Conservation (phyloP, 2,888 invertebrate genomes). For the Arctia plantaginis region DNA sequence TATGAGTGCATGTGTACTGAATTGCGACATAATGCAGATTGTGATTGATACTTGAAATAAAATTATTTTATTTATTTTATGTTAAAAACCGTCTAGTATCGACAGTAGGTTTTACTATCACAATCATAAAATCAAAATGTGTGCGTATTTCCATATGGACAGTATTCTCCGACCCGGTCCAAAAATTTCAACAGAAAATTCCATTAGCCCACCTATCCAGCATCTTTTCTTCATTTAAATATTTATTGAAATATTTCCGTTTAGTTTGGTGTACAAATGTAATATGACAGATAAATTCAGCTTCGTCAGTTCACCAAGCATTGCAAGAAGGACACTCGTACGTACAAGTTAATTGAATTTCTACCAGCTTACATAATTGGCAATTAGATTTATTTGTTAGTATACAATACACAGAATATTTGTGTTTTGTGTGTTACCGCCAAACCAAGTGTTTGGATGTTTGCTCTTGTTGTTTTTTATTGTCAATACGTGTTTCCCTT, state of each 20-base stretch:
- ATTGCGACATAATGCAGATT: no score
- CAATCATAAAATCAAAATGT: not conserved
- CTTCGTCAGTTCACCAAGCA: not conserved
- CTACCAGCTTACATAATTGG: conserved; percentile 18
- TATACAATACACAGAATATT: not conserved
- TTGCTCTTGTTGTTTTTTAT: not conserved
- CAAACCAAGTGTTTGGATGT: not conserved
- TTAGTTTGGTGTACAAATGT: conserved; percentile 21
- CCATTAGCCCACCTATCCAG: conserved; percentile 12
- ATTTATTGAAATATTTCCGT: conserved; percentile 42
- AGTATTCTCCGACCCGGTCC: not conserved
- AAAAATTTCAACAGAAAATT: conserved; percentile 12
- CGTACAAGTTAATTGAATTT: conserved; percentile 21
- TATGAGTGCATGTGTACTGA: no score
- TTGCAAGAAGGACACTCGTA: not conserved
- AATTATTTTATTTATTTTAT: no score
- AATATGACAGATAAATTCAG: conserved; percentile 23
- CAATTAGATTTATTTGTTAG: conserved; percentile 13
- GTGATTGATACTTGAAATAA: no score
- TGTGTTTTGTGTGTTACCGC: not conserved
- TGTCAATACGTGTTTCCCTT: not conserved
- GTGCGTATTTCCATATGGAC: not conserved
- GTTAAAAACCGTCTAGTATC: not conserved
- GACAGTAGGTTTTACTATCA: not conserved
- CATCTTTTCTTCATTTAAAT: conserved; percentile 40